A percentile compares a stretch with the other conserved stretches of the same genome.
phyloP scores from a whole-genome alignment of 2,113 vertebrate species.

The Merops nubicus region DNA sequence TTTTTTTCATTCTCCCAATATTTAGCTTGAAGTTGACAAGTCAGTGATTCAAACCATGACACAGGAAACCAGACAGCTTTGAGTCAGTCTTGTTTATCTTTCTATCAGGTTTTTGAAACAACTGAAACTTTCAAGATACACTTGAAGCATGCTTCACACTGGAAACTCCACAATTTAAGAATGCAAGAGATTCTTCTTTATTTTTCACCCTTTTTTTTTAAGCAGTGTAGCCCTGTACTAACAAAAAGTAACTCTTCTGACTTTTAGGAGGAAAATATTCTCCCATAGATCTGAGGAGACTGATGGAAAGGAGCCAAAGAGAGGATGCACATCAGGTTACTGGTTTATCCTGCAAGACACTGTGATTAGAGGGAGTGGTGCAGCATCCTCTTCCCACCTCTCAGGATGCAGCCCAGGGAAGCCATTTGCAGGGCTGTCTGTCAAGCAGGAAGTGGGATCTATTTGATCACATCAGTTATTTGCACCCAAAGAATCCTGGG shows the following conservation, averaged over 20 bases:
- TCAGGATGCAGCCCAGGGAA: background rate
- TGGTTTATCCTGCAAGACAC: background rate
- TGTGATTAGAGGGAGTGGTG: background rate
- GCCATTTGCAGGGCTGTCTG: background rate
- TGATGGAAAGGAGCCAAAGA: background rate
- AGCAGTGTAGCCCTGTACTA: background rate
- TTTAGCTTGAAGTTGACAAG: background rate
- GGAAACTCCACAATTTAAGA: background rate
- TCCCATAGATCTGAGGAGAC: background rate
- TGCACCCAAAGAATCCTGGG: background rate
- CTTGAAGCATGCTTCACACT: background rate
- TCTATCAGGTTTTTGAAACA: constrained; percentile 10
- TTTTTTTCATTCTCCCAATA: background rate
- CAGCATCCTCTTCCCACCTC: background rate
- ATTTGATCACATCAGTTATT: background rate
- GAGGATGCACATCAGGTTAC: background rate
- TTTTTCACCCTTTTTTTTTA: background rate
- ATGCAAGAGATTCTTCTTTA: background rate
- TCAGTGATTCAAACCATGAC: background rate
- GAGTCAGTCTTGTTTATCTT: constrained; percentile 24
- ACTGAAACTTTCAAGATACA: background rate
- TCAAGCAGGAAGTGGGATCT: constrained; percentile 23
- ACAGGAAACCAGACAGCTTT: constrained; percentile 46
- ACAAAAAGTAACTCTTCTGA: background rate
- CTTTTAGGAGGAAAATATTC: background rate